Base-by-base conservation (phyloP, 2,888 invertebrate species). In the Pasiphila rectangulata region DNA sequence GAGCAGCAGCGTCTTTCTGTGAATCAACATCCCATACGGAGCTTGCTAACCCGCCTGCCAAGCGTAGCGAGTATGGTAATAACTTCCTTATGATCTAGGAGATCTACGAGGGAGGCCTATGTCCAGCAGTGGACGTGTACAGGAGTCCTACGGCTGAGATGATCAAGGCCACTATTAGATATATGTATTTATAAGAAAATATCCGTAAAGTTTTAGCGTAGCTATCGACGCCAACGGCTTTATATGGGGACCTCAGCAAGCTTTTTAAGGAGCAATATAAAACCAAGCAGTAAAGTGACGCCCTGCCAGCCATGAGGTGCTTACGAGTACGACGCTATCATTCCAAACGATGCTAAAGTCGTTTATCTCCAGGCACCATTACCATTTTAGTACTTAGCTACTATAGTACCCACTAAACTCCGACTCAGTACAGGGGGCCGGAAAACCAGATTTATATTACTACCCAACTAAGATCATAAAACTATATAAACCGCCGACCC, bases 401-500 rank as follows among this genome's bases (percentile, higher is more conserved):
- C 57, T 48, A 47, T 39, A 51, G 44, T 32, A 41, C 50, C 43
- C 42, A 54, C 69, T 72, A 72, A 77, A 74, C 72, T 72, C 40
- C 68, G 64, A 64, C 66, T 67, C 65, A 57, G 70, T 70, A 72
- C 69, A 62, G 62, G 67, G 65, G 71, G 59, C 72, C 79, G 81
- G 81, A 79, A 81, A 80, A 79, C 78, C 83, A 83, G 85, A 85
- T 87, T 85, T 83, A 85, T 81, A 84, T 79, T 79, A 79, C 79
- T 79, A 74, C 82, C 83, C 78, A 85, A 87, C 86, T 87, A 85
- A 87, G 88, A 88, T 86, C 85, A 86, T 88, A 87, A 88, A 87
- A 87, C 85, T 85, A 80, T 84, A 85, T 76, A 78, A 73, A 75
- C 75, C 36, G 75, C 71, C 73, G 69, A 70, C 75, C 81, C 79